Percentiles rank a stretch among this genome's conserved stretches.
These are phyloP conservation scores for Pelobates fuscus DNA, from an alignment of 2,113 vertebrate genomes.

Conservation along the genomic window DNA sequence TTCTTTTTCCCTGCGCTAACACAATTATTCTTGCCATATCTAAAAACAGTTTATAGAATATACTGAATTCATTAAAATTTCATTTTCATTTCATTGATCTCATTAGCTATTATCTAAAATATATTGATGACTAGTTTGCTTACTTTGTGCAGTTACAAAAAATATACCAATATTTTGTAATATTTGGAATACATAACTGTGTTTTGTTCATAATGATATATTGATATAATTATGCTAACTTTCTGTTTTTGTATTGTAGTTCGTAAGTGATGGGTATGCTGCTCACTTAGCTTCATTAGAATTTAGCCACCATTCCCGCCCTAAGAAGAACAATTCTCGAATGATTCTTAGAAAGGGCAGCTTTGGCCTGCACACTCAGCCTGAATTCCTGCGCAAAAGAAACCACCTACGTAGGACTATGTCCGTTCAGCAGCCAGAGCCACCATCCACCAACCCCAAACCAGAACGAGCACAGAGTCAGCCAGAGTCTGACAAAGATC, in stretches of 20 bases:
- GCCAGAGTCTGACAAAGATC: constrained; percentile 93
- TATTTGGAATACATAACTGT: no score
- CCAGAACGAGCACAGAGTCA: constrained; percentile 97
- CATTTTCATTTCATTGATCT: no score
- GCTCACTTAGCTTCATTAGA: constrained; percentile 89
- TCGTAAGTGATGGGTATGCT: constrained; percentile 94
- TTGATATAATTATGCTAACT: not conserved
- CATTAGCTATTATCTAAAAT: no score
- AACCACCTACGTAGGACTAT: constrained; percentile 92
- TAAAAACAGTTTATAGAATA: no score
- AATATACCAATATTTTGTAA: no score
- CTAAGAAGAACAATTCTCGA: constrained; percentile 89
- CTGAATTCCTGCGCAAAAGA: constrained; percentile 92
- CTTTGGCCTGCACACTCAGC: constrained; percentile 90
- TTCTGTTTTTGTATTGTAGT: constrained; percentile 66
- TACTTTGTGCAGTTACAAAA: no score
- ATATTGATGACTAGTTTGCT: no score
- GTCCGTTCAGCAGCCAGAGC: constrained; percentile 95
- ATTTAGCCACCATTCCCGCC: constrained; percentile 84
- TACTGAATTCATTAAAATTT: no score
- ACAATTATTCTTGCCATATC: no score
- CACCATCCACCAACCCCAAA: constrained; percentile 84
- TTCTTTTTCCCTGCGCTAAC: no score
- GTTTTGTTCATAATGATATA: no score
- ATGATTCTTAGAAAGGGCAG: constrained; percentile 95